Conservation (phyloP, 2,888 invertebrate genomes). For the Pteria penguin region DNA sequence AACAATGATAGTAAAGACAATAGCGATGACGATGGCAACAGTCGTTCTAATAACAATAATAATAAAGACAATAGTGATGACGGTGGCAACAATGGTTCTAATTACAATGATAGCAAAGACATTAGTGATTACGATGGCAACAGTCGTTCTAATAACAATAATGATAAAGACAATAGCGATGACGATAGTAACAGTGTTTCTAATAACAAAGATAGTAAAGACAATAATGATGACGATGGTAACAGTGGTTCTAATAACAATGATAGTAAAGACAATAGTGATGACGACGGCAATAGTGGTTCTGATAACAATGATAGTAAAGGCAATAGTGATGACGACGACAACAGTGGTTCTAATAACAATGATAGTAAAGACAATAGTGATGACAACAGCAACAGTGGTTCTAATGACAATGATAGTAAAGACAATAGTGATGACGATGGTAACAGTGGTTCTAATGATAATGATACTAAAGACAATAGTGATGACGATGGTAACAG, state of each 20-base stretch:
- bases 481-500: no score
- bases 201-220: not conserved
- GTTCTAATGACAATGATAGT: no score
- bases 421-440: no score
- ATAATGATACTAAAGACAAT: no score
- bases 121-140: not conserved
- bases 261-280: not conserved
- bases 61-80: not conserved
- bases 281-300: not conserved
- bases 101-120: not conserved
- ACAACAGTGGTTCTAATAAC: not conserved
- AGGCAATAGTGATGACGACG: not conserved
- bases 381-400: no score
- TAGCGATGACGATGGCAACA: no score
- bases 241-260: not conserved
- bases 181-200: not conserved
- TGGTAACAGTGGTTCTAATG: not conserved
- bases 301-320: not conserved
- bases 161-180: not conserved
- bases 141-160: no score
- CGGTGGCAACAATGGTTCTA: not conserved
- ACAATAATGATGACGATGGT: not conserved
- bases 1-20: not conserved
- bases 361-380: not conserved
- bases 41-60: not conserved